Conservation (phyloP, 1,140 invertebrate species). For the Conus betulinus region DNA sequence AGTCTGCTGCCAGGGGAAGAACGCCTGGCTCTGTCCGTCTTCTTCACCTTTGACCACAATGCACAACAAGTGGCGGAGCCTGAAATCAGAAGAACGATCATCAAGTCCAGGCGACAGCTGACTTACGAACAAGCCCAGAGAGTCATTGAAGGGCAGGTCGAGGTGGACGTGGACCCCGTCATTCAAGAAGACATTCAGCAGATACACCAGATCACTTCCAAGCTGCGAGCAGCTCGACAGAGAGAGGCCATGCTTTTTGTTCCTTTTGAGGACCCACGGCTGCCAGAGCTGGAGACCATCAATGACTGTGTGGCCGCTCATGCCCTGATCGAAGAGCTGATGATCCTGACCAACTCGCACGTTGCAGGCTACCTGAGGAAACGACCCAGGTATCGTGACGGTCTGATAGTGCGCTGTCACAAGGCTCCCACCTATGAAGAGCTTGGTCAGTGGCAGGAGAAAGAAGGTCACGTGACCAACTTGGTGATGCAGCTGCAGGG, state of each 20-base stretch:
- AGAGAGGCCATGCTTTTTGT: conserved; percentile 34
- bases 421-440: conserved; percentile 43
- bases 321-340: conserved; percentile 61
- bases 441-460: conserved; percentile 40
- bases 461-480: conserved; percentile 32
- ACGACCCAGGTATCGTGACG: background rate
- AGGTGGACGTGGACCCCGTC: background rate
- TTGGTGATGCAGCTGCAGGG: conserved; percentile 36
- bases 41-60: conserved; percentile 51
- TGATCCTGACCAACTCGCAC: conserved; percentile 56
- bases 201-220: conserved; percentile 25
- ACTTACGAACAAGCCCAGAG: conserved; percentile 44
- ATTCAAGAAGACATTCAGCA: conserved; percentile 16
- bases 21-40: conserved; percentile 61
- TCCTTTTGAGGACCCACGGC: conserved; percentile 37
- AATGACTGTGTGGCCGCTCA: conserved; percentile 36
- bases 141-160: conserved; percentile 30
- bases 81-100: conserved; percentile 7
- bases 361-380: conserved; percentile 48
- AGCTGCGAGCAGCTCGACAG: conserved; percentile 31
- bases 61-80: conserved; percentile 32
- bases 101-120: conserved; percentile 40
- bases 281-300: conserved; percentile 16
- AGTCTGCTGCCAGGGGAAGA: conserved; percentile 70
- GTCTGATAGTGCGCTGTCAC: conserved; percentile 37